These are phyloP conservation scores for Plutomurus gul DNA, from an alignment of 1,140 invertebrate genomes.

Conservation along the genomic window DNA sequence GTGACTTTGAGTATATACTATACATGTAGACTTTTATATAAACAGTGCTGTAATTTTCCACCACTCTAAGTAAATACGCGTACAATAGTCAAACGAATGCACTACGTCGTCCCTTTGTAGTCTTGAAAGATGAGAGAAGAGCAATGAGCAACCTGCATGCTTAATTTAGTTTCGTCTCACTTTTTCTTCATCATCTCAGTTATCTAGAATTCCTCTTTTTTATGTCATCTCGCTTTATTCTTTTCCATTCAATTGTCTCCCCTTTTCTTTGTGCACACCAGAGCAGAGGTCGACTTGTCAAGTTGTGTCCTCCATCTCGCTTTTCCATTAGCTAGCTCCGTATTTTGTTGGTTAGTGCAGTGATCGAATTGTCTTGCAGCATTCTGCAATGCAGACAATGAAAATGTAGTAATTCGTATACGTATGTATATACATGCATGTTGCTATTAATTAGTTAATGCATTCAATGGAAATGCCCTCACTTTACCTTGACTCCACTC, in stretches of 20 bases:
- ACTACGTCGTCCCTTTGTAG: neutral
- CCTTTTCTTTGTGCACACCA: neutral
- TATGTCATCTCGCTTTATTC: neutral
- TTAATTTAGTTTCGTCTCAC: constrained; percentile 17
- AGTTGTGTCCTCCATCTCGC: neutral
- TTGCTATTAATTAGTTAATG: neutral
- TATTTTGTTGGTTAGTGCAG: neutral
- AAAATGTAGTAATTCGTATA: neutral
- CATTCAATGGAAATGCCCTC: neutral
- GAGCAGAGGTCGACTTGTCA: no score
- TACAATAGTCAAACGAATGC: no score
- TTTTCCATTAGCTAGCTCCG: neutral
- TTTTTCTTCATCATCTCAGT: constrained; percentile 15
- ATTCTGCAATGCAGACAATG: neutral
- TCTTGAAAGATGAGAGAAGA: neutral
- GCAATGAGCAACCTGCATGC: constrained; percentile 21
- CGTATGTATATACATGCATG: neutral
- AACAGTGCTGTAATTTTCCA: no score
- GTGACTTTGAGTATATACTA: no score
- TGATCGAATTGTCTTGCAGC: neutral
- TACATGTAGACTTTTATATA: no score
- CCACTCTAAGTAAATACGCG: no score
- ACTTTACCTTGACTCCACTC: neutral
- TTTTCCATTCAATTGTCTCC: neutral
- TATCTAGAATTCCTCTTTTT: neutral